Percentiles rank a stretch among this genome's conserved stretches.
phyloP scores from a whole-genome alignment of 2,888 invertebrate species.

The Acrocyrtus sp. region DNA sequence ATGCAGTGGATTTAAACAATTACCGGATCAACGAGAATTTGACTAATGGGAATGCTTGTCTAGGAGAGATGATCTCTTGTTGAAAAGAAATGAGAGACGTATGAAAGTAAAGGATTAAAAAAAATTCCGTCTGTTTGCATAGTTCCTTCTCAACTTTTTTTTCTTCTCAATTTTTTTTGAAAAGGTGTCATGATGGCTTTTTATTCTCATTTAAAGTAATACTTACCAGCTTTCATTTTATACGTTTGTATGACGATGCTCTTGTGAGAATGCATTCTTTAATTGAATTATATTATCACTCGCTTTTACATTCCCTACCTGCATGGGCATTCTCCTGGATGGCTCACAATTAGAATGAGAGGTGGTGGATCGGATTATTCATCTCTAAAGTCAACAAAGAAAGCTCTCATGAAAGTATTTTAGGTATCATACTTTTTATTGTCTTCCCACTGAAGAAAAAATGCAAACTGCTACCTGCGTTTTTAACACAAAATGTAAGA shows the following conservation, averaged over 20 bases:
- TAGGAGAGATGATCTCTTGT: slow-evolving; percentile 32
- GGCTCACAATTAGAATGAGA: too few species aligned
- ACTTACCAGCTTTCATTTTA: too few species aligned
- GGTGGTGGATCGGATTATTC: background rate
- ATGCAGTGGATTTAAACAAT: slow-evolving; percentile 41
- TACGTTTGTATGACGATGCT: too few species aligned
- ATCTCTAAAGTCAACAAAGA: slow-evolving; percentile 17
- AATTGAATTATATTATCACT: background rate
- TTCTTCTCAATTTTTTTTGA: slow-evolving; percentile 24
- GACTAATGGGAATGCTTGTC: slow-evolving; percentile 23
- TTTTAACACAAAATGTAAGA: background rate
- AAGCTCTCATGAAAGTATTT: slow-evolving; percentile 21
- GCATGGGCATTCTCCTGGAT: background rate
- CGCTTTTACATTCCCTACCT: background rate
- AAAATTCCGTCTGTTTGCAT: slow-evolving; percentile 4
- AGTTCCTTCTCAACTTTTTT: slow-evolving; percentile 6
- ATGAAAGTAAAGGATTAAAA: too few species aligned
- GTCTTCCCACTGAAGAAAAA: slow-evolving; percentile 34
- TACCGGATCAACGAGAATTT: slow-evolving; percentile 32
- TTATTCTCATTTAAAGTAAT: too few species aligned
- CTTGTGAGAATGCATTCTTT: slow-evolving; percentile 31
- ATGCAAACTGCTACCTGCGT: background rate
- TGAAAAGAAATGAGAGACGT: slow-evolving; percentile 26
- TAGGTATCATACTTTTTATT: slow-evolving; percentile 32
- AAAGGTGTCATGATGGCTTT: slow-evolving; percentile 46